Base-by-base conservation (phyloP, 1,140 invertebrate species). In the Colletes gigas region DNA sequence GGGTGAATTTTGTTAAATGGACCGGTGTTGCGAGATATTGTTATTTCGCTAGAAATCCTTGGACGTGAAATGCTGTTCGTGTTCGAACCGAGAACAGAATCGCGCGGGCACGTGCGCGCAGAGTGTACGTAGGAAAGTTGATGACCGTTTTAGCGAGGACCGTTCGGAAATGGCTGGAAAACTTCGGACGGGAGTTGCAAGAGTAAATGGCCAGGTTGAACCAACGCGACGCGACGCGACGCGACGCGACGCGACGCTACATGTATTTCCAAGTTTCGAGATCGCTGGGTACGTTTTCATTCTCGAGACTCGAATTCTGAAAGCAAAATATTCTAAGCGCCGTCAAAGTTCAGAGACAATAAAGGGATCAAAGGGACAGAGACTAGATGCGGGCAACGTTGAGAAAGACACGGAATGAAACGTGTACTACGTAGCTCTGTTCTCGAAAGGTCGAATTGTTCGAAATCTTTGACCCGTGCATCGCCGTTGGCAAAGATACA, bases 161-260 rank as follows among this genome's bases (percentile, higher is more conserved):
- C 57, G 71, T 81, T 82, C 80, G 71, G 44, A 84, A 89, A 88
- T 76, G 68, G 62, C 54, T 10, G 52, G 60, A 41, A 83, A 86
- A 86, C 76, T 86, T 86, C 60, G 21, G 5, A 9, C 6, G 54
- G 44, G 4, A 21, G 39, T 52, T 66, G 47, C 39, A 50, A 67
- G 67, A 19, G 55, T 54, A 59, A 70, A 75, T 81, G 59, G 63
- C 54, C 65, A 41, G 67, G 85, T 79, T 84, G 84, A 30, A 30
- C 30, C 30, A 30, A 30, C 30, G 30, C 30, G 30, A 30, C 30
- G 30, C 30, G 30, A 30, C 30, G 30, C 30, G 30, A 30, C 30
- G 30, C 30, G 30, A 30, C 30, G 30, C 30, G 30, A 86, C 83
- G 81, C 78, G 77, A 21, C 75, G 63, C 69, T 68, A 72, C 76